Conservation (phyloP, 2,797 vertebrate species). For the Hozukius guyotensis region DNA sequence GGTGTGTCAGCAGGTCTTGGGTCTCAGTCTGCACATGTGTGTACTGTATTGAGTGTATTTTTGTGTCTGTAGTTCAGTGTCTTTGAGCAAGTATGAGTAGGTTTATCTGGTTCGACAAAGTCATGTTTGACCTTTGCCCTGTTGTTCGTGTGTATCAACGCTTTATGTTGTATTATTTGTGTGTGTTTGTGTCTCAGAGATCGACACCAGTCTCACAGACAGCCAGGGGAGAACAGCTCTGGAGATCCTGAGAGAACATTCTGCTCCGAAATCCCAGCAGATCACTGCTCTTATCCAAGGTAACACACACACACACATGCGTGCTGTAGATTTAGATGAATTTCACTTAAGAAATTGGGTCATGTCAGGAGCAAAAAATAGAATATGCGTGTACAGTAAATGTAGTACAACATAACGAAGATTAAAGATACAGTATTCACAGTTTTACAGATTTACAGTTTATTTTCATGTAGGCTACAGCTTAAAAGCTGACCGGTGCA, state of each 20-base stretch:
- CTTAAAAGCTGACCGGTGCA: not conserved
- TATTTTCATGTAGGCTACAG: not conserved
- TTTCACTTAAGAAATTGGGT: not conserved
- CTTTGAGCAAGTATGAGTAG: not conserved
- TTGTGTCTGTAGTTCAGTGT: not conserved
- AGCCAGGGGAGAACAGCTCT: constrained; percentile 91
- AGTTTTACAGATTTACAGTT: not conserved
- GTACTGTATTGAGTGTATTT: not conserved
- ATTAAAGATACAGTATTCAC: not conserved
- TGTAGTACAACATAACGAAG: not conserved
- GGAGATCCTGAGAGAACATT: constrained; percentile 94
- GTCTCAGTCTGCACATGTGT: not conserved
- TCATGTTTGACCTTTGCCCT: not conserved
- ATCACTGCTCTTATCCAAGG: constrained; percentile 94
- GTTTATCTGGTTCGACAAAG: not conserved
- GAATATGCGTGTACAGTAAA: not conserved
- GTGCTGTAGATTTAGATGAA: not conserved
- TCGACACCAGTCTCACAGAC: constrained; percentile 93
- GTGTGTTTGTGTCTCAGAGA: constrained; percentile 81
- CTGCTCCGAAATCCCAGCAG: constrained; percentile 94
- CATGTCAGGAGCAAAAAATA: not conserved
- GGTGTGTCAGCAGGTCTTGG: constrained; percentile 3
- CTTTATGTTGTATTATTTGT: not conserved
- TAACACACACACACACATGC: constrained; percentile 60
- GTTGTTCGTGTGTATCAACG: not conserved